Conservation (phyloP, 2,888 invertebrate genomes). For the Folsomia manolachei region DNA sequence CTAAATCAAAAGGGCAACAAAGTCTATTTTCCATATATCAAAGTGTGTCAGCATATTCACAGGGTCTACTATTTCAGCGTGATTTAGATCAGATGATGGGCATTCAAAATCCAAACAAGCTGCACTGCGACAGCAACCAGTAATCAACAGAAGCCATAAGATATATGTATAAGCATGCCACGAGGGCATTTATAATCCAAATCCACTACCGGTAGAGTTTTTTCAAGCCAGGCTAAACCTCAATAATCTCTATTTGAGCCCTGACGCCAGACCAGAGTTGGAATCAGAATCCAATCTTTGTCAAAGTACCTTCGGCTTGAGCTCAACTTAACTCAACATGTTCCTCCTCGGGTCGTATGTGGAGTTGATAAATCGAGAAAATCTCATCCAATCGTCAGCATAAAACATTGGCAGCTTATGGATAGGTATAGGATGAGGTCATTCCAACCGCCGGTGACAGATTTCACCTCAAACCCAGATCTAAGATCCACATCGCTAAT, state of each 20-base stretch:
- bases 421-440: constrained; percentile 9
- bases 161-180: neutral
- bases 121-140: neutral
- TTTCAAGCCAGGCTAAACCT: no score
- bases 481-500: constrained; percentile 47
- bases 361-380: constrained; percentile 19
- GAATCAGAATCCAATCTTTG: neutral
- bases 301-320: neutral
- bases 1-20: neutral
- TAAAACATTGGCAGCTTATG: constrained; percentile 16
- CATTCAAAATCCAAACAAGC: no score
- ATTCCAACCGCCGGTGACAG: constrained; percentile 39
- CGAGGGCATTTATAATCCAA: neutral
- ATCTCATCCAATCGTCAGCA: constrained; percentile 23
- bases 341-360: neutral
- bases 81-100: neutral
- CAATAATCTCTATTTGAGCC: neutral
- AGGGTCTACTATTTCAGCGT: neutral
- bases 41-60: neutral
- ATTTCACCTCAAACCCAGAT: constrained; percentile 44
- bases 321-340: neutral
- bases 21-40: neutral
- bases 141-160: constrained; percentile 1
- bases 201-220: no score
- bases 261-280: neutral